A percentile compares a stretch with the other conserved stretches of the same genome.
Conservation (phyloP, 2,113 vertebrate genomes). For the Calyptomena viridis region DNA sequence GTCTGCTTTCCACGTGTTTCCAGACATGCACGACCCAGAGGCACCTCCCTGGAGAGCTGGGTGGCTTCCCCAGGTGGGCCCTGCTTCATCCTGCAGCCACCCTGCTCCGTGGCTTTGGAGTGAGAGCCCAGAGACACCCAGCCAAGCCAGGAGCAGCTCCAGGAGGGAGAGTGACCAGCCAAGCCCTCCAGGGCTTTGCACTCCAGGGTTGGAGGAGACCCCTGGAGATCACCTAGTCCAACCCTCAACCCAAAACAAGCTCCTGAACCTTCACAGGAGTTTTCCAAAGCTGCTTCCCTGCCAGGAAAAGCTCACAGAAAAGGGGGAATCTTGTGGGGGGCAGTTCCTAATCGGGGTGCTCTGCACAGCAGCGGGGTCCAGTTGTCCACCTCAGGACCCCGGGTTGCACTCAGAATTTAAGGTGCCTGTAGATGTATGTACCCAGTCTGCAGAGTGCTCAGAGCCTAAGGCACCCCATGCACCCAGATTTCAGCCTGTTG, state of each 20-base stretch:
- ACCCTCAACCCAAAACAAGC: fast-evolving
- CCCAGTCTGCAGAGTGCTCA: background rate
- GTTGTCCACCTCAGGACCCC: background rate
- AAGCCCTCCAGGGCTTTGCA: background rate
- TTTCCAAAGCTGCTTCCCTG: background rate
- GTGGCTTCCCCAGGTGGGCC: background rate
- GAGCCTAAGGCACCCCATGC: background rate
- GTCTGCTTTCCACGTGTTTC: background rate
- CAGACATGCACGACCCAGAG: background rate
- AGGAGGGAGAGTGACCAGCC: background rate
- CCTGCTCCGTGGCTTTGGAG: fast-evolving
- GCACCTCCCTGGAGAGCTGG: background rate
- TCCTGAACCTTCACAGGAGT: background rate
- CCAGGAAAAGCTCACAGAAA: background rate
- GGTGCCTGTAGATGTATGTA: fast-evolving
- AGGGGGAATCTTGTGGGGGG: background rate
- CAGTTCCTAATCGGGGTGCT: fast-evolving
- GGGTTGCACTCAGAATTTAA: background rate
- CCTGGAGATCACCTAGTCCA: background rate
- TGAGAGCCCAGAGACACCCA: fast-evolving
- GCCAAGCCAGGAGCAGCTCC: background rate
- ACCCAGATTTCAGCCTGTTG: background rate
- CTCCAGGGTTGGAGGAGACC: background rate
- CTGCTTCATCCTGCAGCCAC: background rate
- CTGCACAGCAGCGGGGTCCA: background rate